These are phyloP conservation scores for Torymus auratus DNA, from an alignment of 2,888 invertebrate species.

Conservation along the genomic window DNA sequence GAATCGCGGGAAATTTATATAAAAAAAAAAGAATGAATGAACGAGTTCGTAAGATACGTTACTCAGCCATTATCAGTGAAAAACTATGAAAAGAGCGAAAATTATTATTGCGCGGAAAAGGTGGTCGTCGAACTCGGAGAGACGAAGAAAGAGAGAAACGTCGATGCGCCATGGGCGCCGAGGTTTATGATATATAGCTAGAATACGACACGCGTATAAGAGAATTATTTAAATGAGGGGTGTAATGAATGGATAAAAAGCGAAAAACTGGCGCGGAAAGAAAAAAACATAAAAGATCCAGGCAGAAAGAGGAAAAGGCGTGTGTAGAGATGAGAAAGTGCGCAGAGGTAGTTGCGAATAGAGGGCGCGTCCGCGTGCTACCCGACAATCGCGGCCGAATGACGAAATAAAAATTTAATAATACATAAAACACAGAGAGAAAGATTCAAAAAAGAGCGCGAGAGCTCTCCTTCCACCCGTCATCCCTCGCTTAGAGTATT, in stretches of 20 bases:
- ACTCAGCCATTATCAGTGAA: conserved; percentile 6
- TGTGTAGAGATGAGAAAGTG: not conserved
- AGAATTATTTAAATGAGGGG: conserved; percentile 21
- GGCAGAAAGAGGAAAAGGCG: conserved; percentile 20
- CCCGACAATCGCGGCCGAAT: conserved; percentile 1
- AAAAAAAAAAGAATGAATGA: conserved; percentile 24
- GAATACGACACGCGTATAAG: conserved; percentile 29
- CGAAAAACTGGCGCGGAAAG: not conserved
- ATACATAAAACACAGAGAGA: conserved; percentile 3
- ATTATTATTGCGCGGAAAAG: conserved; percentile 5
- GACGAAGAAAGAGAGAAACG: conserved; percentile 8
- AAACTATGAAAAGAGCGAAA: conserved; percentile 8
- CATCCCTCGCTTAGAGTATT: conserved; percentile 74
- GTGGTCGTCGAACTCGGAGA: conserved; percentile 56
- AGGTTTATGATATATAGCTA: conserved; percentile 35
- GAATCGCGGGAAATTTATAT: conserved; percentile 45
- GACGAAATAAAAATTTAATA: not conserved
- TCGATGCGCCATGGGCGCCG: conserved; percentile 38
- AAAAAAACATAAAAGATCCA: conserved; percentile 19
- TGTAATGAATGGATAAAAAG: not conserved
- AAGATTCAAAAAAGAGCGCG: conserved; percentile 42
- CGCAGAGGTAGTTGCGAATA: conserved; percentile 21
- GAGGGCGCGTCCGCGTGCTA: conserved; percentile 55
- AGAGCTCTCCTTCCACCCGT: conserved; percentile 70
- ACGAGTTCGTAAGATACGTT: conserved; percentile 27